Percentiles rank a stretch among this genome's conserved stretches.
Conservation (phyloP, 2,113 vertebrate species). For the Lasiurus borealis region DNA sequence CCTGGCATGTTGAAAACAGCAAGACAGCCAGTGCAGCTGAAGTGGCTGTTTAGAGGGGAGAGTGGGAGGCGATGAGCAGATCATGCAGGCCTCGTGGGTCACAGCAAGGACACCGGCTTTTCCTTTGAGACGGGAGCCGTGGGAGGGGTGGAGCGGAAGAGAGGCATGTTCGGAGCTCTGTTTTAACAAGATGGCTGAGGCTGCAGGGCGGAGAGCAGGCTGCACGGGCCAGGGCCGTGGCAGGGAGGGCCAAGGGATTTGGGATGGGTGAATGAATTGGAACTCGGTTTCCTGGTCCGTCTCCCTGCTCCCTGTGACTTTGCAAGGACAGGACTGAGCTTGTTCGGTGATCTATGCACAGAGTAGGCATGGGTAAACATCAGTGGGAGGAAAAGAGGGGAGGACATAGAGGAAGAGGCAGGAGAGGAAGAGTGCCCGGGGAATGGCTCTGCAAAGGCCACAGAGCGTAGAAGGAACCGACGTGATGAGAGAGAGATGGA, state of each 20-base stretch:
- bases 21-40: neutral
- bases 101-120: constrained; percentile 64
- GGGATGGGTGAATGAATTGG: neutral
- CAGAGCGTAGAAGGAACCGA: neutral
- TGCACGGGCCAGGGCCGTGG: neutral
- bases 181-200: neutral
- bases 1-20: constrained; percentile 47
- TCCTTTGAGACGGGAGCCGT: constrained; percentile 19
- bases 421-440: neutral
- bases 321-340: neutral
- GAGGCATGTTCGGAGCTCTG: constrained; percentile 25
- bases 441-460: constrained; percentile 4
- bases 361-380: constrained; percentile 4
- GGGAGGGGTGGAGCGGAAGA: neutral
- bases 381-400: neutral
- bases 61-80: constrained; percentile 29
- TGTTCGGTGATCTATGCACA: neutral
- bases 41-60: neutral
- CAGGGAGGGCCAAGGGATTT: neutral
- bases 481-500: neutral
- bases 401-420: neutral
- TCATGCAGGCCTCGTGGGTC: constrained; percentile 39
- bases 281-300: neutral
- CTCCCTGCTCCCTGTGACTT: constrained; percentile 21
- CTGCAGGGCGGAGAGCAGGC: neutral